These are phyloP conservation scores for Ochlodes sylvanus DNA, from an alignment of 2,888 invertebrate genomes.

Conservation along the genomic window DNA sequence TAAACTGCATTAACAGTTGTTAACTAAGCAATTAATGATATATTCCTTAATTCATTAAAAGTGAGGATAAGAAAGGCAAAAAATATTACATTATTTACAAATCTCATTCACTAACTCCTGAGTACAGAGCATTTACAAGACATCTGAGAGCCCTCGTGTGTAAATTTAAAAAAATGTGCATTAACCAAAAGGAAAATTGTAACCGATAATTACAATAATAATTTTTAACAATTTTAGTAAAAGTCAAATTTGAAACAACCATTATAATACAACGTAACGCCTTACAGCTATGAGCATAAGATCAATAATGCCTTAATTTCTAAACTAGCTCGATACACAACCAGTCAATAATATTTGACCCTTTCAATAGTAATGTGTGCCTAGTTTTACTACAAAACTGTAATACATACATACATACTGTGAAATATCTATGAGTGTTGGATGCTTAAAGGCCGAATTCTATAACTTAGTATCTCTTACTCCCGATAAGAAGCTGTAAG, in stretches of 20 bases:
- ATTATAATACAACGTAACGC: slow-evolving; percentile 46
- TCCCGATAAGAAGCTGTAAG: no score
- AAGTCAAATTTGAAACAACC: slow-evolving; percentile 55
- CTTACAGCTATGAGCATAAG: slow-evolving; percentile 43
- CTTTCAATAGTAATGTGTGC: slow-evolving; percentile 21
- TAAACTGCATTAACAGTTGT: no score
- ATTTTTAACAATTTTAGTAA: slow-evolving; percentile 45
- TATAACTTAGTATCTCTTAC: not conserved
- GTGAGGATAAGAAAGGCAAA: slow-evolving; percentile 51
- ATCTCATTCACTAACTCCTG: slow-evolving; percentile 18
- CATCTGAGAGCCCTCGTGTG: slow-evolving; percentile 60
- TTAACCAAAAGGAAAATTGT: slow-evolving; percentile 9
- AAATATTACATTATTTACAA: slow-evolving; percentile 42
- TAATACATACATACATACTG: no score
- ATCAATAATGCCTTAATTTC: slow-evolving; percentile 15
- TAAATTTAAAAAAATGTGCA: slow-evolving; percentile 39
- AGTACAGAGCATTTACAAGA: slow-evolving; percentile 34
- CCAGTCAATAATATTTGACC: slow-evolving; percentile 36
- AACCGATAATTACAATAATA: not conserved
- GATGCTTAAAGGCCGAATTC: no score
- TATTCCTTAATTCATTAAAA: slow-evolving; percentile 33
- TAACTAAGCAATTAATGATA: no score
- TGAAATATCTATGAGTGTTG: no score
- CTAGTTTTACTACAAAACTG: slow-evolving; percentile 32
- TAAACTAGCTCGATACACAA: slow-evolving; percentile 44